Evolutionary conservation across 2,888 invertebrate species (phyloP), one percentile per base, ranked within the genome.

Genomic region (Plebejus anna): DNA sequence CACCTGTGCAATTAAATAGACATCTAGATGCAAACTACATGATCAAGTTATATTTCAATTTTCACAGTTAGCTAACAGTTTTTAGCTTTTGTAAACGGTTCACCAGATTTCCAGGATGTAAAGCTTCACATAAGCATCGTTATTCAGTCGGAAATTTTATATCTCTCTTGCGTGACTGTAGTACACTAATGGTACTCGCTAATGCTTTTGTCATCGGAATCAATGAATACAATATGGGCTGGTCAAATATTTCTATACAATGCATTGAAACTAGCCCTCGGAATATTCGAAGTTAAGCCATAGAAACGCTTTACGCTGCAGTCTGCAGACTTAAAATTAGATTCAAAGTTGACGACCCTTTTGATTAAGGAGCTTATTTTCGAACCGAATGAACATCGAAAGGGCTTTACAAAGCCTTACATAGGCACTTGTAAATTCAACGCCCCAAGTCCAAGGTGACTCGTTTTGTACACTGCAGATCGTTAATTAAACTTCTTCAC

Each of bases 121-220:
- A 47, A 71, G 38, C 72, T 32, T 51, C 73, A 73, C 73, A 73
- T 51, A 51, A 55, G 6, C 73, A 73, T 73, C 73, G 73, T 73
- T 73, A 73, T 73, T 73, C 73, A 73, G 51, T 55, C 55, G 51
- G 73, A 73, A 73, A 73, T 55, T 28, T 55, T 55, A 22, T 47
- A 72, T 47, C 42, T 42, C 72, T 72, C 55, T 73, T 51, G 73
- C 73, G 73, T 73, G 73, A 73, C 73, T 73, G 55, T 47, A 73
- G 51, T 73, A 73, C 73, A 51, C 51, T 32, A 55, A 73, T 51
- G 42, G 73, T 73, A 55, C 16, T 73, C 6, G 13, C 72, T 51
- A 72, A 51, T 47, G 47, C 73, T 73, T 73, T 73, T 73, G 51
- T 73, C 73, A 32, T 73, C 51, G 51, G 55, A 51, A 51, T 73